A percentile compares a stretch with the other conserved stretches of the same genome.
These are phyloP conservation scores for Chelonoidis abingdonii DNA, from an alignment of 2,113 vertebrate species.

Conservation along the genomic window DNA sequence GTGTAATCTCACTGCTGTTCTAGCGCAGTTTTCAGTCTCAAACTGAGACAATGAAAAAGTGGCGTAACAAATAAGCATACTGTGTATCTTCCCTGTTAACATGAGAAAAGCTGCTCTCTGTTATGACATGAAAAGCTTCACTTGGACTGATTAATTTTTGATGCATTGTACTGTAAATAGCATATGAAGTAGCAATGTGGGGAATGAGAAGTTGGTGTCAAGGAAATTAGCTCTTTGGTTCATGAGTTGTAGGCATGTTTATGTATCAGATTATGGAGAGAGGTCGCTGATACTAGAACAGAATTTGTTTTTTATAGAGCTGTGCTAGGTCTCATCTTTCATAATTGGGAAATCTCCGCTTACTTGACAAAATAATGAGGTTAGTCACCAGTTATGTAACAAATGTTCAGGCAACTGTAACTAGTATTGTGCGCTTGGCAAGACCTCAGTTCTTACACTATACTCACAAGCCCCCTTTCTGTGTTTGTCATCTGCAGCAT, in stretches of 20 bases:
- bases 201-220: background rate
- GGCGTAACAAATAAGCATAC: background rate
- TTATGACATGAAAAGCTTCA: background rate
- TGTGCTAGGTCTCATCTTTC: background rate
- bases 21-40: background rate
- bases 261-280: background rate
- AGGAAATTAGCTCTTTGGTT: background rate
- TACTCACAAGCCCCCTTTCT: background rate
- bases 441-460: rapidly evolving
- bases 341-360: background rate
- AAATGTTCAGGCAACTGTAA: background rate
- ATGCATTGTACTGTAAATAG: conserved; percentile 23
- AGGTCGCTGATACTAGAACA: background rate
- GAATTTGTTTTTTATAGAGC: background rate
- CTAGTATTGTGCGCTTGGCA: background rate
- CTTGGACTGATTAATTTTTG: conserved; percentile 43
- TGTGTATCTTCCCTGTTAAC: conserved; percentile 10
- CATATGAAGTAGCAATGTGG: background rate
- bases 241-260: background rate
- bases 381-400: background rate
- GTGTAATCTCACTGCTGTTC: background rate
- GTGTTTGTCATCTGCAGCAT: background rate
- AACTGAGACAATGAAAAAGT: background rate
- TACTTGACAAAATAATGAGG: background rate
- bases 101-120: background rate